These are phyloP conservation scores for Neogobius melanostomus DNA, from an alignment of 2,113 vertebrate genomes.

Conservation along the genomic window DNA sequence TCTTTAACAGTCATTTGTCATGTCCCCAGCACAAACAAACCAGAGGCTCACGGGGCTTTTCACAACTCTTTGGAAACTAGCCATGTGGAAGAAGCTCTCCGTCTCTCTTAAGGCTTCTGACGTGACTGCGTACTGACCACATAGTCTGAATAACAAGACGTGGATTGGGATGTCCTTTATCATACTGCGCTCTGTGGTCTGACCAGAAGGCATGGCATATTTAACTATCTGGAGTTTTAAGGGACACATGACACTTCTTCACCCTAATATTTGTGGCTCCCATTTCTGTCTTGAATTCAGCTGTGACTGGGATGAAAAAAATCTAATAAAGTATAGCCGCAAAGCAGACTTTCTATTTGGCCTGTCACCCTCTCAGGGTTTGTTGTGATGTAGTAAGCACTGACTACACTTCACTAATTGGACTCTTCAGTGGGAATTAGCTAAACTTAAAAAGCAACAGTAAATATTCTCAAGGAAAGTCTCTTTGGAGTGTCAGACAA, in stretches of 20 bases:
- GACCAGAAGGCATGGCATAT: conserved; percentile 32
- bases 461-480: conserved; percentile 24
- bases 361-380: conserved; percentile 40
- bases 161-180: conserved; percentile 16
- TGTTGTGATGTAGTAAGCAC: conserved; percentile 40
- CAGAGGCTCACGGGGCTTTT: conserved; percentile 28
- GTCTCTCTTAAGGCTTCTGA: conserved; percentile 29
- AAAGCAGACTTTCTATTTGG: conserved; percentile 33
- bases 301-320: conserved; percentile 42
- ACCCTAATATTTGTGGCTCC: conserved; percentile 27
- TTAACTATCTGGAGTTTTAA: conserved; percentile 50
- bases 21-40: conserved; percentile 29
- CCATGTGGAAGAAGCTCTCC: conserved; percentile 14
- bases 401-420: conserved; percentile 54
- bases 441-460: conserved; percentile 20
- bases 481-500: conserved; percentile 24
- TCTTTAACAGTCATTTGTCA: conserved; percentile 41
- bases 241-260: conserved; percentile 32
- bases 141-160: conserved; percentile 26
- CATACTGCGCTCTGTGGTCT: conserved; percentile 5
- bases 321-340: conserved; percentile 12
- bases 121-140: conserved; percentile 29
- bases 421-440: conserved; percentile 52
- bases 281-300: conserved; percentile 39
- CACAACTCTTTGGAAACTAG: conserved; percentile 36